A percentile compares a stretch with the other conserved stretches of the same genome.
Evolutionary conservation across 1,140 invertebrate species (phyloP).

Genomic region (Hypothenemus hampei): DNA sequence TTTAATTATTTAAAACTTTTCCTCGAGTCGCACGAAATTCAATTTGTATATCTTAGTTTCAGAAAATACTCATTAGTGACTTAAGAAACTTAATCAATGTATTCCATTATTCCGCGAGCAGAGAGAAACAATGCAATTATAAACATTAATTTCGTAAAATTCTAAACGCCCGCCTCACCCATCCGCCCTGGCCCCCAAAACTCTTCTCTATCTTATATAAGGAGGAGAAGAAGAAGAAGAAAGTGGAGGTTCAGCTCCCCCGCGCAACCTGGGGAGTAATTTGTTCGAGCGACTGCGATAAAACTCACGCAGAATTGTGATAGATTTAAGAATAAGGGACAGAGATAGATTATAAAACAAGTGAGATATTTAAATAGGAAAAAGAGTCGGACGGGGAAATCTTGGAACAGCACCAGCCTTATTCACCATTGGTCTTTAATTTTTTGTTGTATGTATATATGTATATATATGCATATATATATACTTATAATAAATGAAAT

Average conservation of each 20-base stretch:
- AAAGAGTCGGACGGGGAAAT: constrained; percentile 32
- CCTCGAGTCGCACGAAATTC: constrained; percentile 26
- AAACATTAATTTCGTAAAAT: constrained; percentile 42
- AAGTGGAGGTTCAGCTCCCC: constrained; percentile 16
- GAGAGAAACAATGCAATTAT: constrained; percentile 39
- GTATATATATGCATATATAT: too few species aligned
- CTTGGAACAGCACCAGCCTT: not conserved
- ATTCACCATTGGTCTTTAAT: not conserved
- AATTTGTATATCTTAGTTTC: constrained; percentile 34
- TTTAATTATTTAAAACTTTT: constrained; percentile 30
- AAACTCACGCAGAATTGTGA: constrained; percentile 44
- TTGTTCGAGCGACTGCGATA: constrained; percentile 42
- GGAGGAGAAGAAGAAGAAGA: too few species aligned
- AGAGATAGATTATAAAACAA: constrained; percentile 43
- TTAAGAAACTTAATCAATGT: constrained; percentile 40
- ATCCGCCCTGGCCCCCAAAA: too few species aligned
- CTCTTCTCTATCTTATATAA: constrained; percentile 29
- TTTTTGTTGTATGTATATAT: not conserved
- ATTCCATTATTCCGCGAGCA: constrained; percentile 37
- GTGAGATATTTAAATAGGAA: constrained; percentile 41
- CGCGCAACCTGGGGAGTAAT: constrained; percentile 40
- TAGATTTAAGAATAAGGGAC: constrained; percentile 43
- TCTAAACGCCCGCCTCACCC: too few species aligned
- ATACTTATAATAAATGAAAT: too few species aligned
- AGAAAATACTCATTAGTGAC: constrained; percentile 35